These are phyloP conservation scores for Rutpela maculata DNA, from an alignment of 2,888 invertebrate species.

Conservation along the genomic window DNA sequence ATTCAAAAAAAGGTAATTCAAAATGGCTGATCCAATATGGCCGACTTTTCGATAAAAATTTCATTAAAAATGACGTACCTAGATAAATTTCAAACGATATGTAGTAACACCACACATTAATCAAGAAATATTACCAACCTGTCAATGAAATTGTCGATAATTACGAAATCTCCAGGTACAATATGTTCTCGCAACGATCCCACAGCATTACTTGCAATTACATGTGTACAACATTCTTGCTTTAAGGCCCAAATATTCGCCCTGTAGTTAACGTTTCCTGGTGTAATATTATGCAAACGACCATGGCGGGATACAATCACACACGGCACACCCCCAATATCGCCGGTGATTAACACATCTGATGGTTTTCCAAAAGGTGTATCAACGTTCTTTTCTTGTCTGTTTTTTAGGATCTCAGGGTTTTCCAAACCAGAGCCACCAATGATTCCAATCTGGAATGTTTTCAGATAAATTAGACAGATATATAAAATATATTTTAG, in stretches of 20 bases:
- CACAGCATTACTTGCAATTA: constrained; percentile 95
- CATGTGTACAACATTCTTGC: constrained; percentile 90
- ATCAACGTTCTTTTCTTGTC: constrained; percentile 78
- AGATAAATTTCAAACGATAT: no score
- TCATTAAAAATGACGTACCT: no score
- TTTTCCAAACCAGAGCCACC: constrained; percentile 97
- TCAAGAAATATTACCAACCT: constrained; percentile 73
- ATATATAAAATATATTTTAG: no score
- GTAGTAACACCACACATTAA: no score
- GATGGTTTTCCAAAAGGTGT: constrained; percentile 90
- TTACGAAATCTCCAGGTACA: constrained; percentile 90
- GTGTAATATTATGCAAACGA: constrained; percentile 83
- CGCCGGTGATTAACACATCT: constrained; percentile 83
- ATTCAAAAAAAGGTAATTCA: no score
- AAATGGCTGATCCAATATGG: no score
- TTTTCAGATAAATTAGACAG: neutral
- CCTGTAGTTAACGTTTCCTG: constrained; percentile 91
- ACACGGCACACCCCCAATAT: constrained; percentile 85
- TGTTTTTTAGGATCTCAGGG: constrained; percentile 86
- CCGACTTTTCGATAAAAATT: no score
- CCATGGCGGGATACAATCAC: constrained; percentile 86
- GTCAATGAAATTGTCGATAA: constrained; percentile 92
- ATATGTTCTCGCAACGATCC: constrained; percentile 94
- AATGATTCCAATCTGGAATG: constrained; percentile 92
- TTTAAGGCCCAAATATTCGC: constrained; percentile 98